Percentiles rank a stretch among this genome's conserved stretches.
phyloP scores from a whole-genome alignment of 2,888 invertebrate species.

The Drosophila ustulata region DNA sequence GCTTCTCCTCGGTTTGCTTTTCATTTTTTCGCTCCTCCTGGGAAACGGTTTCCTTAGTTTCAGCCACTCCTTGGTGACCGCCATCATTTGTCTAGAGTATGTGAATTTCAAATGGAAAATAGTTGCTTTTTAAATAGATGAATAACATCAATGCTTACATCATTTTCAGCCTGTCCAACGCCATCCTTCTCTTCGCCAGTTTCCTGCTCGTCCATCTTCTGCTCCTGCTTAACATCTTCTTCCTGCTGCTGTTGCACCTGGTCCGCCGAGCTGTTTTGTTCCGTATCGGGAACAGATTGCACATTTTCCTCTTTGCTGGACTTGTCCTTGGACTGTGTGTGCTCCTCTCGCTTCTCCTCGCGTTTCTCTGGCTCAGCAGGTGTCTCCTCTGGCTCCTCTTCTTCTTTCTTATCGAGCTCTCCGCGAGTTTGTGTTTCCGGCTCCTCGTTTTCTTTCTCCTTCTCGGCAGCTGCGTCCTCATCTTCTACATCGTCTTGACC shows the following conservation, averaged over 20 bases:
- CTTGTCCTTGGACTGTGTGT: conserved; percentile 83
- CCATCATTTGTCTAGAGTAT: conserved; percentile 85
- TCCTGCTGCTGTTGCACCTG: conserved; percentile 84
- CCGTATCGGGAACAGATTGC: conserved; percentile 82
- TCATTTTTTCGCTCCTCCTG: conserved; percentile 84
- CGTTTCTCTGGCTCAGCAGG: conserved; percentile 86
- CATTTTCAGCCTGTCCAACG: conserved; percentile 91
- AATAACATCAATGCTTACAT: conserved; percentile 77
- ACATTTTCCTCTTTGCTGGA: conserved; percentile 84
- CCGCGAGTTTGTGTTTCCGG: conserved; percentile 86
- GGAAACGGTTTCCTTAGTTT: conserved; percentile 82
- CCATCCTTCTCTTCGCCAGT: conserved; percentile 87
- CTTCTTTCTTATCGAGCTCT: conserved; percentile 69
- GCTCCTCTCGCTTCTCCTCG: conserved; percentile 84
- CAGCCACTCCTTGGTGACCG: conserved; percentile 88
- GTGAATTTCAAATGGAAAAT: not conserved
- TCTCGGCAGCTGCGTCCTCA: conserved; percentile 86
- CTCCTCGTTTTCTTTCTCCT: conserved; percentile 84
- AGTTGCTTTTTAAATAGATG: not conserved
- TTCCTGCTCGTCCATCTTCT: conserved; percentile 86
- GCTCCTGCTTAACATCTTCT: conserved; percentile 84
- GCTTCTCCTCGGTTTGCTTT: conserved; percentile 86
- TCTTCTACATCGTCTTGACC: conserved; percentile 81
- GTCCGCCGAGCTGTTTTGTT: conserved; percentile 83
- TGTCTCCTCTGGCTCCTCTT: conserved; percentile 86